Evolutionary conservation across 2,888 invertebrate species (phyloP).

Genomic region (Catocala fraxini): DNA sequence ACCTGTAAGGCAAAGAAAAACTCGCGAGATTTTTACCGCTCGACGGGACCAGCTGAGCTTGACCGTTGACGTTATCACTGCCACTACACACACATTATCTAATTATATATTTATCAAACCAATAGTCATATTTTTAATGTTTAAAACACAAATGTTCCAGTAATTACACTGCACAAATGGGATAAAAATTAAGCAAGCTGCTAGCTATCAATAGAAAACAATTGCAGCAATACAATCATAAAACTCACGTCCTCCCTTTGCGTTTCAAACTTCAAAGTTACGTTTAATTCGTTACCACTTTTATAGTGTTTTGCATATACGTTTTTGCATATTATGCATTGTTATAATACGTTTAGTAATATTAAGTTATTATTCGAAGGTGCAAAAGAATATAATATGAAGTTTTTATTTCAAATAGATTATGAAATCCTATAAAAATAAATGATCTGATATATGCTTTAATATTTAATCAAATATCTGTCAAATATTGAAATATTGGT

Average conservation of each 20-base stretch:
- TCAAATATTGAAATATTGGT: too few species aligned
- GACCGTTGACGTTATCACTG: slow-evolving; percentile 81
- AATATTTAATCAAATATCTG: too few species aligned
- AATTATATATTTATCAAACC: slow-evolving; percentile 25
- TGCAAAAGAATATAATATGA: too few species aligned
- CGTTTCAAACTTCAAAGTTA: slow-evolving; percentile 61
- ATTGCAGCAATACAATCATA: slow-evolving; percentile 48
- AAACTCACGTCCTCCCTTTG: slow-evolving; percentile 50
- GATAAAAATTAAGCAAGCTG: slow-evolving; percentile 34
- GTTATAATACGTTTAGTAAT: slow-evolving; percentile 1
- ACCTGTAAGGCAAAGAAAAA: slow-evolving; percentile 77
- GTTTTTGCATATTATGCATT: too few species aligned
- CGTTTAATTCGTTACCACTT: slow-evolving; percentile 51
- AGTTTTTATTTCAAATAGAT: too few species aligned
- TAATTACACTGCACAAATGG: slow-evolving; percentile 29
- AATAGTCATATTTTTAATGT: slow-evolving; percentile 23
- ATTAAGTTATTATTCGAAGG: neutral
- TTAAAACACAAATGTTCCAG: slow-evolving; percentile 23
- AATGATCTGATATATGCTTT: too few species aligned
- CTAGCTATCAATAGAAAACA: slow-evolving; percentile 54
- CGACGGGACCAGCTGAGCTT: slow-evolving; percentile 82
- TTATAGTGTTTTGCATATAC: neutral
- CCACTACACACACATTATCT: slow-evolving; percentile 55
- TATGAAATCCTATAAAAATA: too few species aligned
- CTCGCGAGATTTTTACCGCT: slow-evolving; percentile 84